Evolutionary conservation across 2,888 invertebrate genomes (phyloP).

Genomic region (Frankliniella intonsa): DNA sequence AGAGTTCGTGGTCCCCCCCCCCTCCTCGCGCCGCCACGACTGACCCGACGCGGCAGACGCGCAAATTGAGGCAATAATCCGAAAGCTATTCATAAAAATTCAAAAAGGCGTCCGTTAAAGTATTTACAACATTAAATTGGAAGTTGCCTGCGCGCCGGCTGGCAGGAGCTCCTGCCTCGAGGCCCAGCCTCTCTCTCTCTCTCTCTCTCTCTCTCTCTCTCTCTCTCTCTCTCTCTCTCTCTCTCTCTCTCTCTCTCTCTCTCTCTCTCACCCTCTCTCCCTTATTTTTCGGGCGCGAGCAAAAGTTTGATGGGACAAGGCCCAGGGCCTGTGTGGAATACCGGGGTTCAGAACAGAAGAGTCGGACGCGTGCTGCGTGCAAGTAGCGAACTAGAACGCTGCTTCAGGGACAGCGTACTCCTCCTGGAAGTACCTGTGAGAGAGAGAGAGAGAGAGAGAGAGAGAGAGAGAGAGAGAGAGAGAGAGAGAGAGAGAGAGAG

Average conservation of each 20-base stretch:
- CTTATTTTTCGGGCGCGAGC: background rate
- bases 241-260: background rate
- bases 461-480: too few species aligned
- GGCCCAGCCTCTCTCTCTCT: background rate
- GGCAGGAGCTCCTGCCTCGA: too few species aligned
- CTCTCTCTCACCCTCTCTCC: background rate
- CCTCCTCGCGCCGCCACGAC: background rate
- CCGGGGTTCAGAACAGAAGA: too few species aligned
- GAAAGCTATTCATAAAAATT: slow-evolving; percentile 18
- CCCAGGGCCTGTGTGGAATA: background rate
- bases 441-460: background rate
- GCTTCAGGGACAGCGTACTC: too few species aligned
- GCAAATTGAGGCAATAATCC: slow-evolving; percentile 25
- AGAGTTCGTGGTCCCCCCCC: background rate
- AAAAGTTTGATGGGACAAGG: slow-evolving; percentile 17
- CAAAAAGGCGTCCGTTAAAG: slow-evolving; percentile 11
- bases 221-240: too few species aligned
- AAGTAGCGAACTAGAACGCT: too few species aligned
- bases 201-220: background rate
- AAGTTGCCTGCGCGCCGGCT: background rate
- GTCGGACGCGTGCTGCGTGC: too few species aligned
- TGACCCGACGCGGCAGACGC: background rate
- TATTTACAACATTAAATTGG: slow-evolving; percentile 21
- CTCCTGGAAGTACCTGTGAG: background rate
- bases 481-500: too few species aligned